These are phyloP conservation scores for Neoniphon sammara DNA, from an alignment of 2,797 vertebrate genomes.

Conservation along the genomic window DNA sequence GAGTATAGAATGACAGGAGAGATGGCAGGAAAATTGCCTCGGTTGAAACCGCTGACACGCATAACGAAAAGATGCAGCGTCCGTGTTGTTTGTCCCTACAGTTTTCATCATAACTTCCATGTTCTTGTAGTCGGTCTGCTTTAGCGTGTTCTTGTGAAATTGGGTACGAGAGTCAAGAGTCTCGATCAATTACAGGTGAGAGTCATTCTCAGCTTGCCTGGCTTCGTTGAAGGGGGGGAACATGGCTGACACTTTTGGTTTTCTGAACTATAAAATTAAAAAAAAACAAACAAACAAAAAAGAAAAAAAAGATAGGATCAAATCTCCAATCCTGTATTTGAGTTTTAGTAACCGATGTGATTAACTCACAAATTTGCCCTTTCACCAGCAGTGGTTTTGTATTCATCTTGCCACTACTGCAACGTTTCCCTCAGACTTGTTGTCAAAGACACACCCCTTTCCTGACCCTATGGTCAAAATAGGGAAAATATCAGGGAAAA, in stretches of 20 bases:
- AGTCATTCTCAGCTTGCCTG: slow-evolving; percentile 23
- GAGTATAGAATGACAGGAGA: slow-evolving; percentile 10
- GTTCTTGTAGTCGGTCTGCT: slow-evolving; percentile 5
- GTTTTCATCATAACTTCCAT: slow-evolving; percentile 4
- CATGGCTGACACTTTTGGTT: slow-evolving; percentile 50
- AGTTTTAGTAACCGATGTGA: slow-evolving; percentile 29
- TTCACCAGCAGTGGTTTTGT: slow-evolving; percentile 7
- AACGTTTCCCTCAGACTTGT: slow-evolving; percentile 38
- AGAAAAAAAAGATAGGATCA: slow-evolving; percentile 25
- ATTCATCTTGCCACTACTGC: slow-evolving; percentile 15
- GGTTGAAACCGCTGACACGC: not conserved
- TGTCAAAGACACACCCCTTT: not conserved
- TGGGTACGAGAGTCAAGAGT: slow-evolving; percentile 50
- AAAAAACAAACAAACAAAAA: slow-evolving; percentile 38
- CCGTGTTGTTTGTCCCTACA: slow-evolving; percentile 1
- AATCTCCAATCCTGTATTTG: slow-evolving; percentile 15
- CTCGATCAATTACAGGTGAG: slow-evolving; percentile 62
- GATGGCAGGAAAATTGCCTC: slow-evolving; percentile 4
- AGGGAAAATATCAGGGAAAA: slow-evolving; percentile 57
- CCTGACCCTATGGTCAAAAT: slow-evolving; percentile 54
- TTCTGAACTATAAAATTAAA: too few species aligned
- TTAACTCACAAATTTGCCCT: not conserved
- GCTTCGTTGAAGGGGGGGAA: slow-evolving; percentile 43
- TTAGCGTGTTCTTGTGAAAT: slow-evolving; percentile 25
- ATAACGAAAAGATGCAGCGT: not conserved